These are phyloP conservation scores for Eurois occulta DNA, from an alignment of 2,888 invertebrate species.

Conservation along the genomic window DNA sequence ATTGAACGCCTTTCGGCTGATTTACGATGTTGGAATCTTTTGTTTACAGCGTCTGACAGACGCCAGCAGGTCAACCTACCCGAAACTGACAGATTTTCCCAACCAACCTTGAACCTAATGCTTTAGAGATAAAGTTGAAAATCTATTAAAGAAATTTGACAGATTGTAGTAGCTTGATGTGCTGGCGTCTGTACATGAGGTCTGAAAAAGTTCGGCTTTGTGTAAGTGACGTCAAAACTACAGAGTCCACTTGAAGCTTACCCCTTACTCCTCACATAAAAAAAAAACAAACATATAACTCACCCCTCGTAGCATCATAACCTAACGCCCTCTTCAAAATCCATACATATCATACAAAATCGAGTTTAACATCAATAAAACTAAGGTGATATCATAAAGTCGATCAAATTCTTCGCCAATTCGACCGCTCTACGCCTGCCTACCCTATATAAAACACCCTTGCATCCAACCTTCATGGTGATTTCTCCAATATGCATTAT, in stretches of 20 bases:
- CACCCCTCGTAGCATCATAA: conserved; percentile 49
- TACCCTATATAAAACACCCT: conserved; percentile 73
- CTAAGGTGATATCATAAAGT: conserved; percentile 84
- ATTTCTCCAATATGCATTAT: conserved; percentile 41
- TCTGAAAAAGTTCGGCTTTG: not conserved
- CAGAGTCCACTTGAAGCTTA: not conserved
- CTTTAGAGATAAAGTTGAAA: too few relatives aligned
- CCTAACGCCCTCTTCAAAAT: conserved; percentile 69
- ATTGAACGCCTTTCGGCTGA: not conserved
- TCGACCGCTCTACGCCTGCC: conserved; percentile 80
- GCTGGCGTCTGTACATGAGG: not conserved
- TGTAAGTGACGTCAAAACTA: not conserved
- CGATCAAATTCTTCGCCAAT: conserved; percentile 84
- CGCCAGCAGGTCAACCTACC: too few relatives aligned
- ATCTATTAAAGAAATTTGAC: too few relatives aligned
- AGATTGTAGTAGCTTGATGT: too few relatives aligned
- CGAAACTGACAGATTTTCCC: too few relatives aligned
- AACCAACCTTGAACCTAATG: too few relatives aligned
- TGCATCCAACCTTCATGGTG: conserved; percentile 30
- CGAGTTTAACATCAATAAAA: conserved; percentile 85
- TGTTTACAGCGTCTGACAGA: not conserved
- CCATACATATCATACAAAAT: conserved; percentile 85
- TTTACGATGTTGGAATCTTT: not conserved
- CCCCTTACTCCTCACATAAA: not conserved
- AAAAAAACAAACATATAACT: not conserved